phyloP scores from a whole-genome alignment of 2,888 invertebrate species.

The Archips xylosteana region DNA sequence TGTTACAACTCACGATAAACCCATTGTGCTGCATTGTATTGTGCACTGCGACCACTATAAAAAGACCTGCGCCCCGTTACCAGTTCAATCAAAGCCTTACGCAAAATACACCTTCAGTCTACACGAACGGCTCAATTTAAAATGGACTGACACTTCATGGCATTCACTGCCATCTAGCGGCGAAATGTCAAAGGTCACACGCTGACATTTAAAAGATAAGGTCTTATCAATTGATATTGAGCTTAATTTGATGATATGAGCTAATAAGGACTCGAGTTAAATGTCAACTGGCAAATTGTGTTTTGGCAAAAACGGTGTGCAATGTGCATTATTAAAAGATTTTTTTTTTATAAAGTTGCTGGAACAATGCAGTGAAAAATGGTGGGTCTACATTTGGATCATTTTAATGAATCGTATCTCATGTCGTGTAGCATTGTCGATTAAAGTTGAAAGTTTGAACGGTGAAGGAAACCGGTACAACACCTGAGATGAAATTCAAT shows the following conservation, averaged over 20 bases:
- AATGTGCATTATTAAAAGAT: neutral
- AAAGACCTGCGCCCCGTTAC: conserved; percentile 45
- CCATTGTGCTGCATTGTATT: conserved; percentile 51
- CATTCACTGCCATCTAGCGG: conserved; percentile 24
- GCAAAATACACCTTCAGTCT: neutral
- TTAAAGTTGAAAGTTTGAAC: too few species aligned
- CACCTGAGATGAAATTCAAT: too few species aligned
- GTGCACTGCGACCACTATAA: conserved; percentile 48
- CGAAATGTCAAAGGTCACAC: conserved; percentile 33
- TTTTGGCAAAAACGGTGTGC: neutral
- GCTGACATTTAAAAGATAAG: conserved; percentile 36
- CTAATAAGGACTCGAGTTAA: neutral
- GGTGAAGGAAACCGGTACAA: too few species aligned
- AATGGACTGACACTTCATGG: conserved; percentile 18
- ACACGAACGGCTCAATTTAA: conserved; percentile 1
- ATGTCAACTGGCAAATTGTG: neutral
- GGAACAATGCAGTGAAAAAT: too few species aligned
- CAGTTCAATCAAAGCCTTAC: conserved; percentile 31
- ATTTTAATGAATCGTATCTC: too few species aligned
- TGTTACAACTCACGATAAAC: conserved; percentile 51
- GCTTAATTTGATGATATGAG: conserved; percentile 21
- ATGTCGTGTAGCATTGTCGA: too few species aligned
- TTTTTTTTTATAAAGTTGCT: too few species aligned
- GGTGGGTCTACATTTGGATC: too few species aligned
- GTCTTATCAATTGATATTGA: conserved; percentile 1